Conservation (phyloP, 1,140 invertebrate species). For the Heliconius melpomene region DNA sequence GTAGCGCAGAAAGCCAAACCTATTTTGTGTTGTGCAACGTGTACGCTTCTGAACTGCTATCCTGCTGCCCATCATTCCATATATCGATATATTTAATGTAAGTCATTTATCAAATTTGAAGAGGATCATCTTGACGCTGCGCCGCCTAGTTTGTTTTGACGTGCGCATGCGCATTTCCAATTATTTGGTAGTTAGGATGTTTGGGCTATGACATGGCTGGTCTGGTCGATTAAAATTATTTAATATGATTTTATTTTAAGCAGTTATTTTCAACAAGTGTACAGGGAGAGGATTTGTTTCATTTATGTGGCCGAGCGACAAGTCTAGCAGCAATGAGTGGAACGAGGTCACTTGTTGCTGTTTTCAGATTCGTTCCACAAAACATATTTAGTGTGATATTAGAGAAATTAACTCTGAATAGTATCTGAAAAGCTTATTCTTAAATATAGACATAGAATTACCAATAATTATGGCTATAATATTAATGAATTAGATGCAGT, state of each 20-base stretch:
- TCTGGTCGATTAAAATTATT: neutral
- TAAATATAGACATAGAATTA: neutral
- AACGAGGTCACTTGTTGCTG: constrained; percentile 52
- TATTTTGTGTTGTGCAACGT: constrained; percentile 60
- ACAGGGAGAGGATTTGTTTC: constrained; percentile 34
- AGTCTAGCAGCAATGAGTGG: constrained; percentile 38
- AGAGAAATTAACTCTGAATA: neutral
- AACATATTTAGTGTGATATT: constrained; percentile 53
- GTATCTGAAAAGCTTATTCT: neutral
- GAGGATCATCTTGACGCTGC: constrained; percentile 26
- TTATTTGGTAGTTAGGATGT: neutral
- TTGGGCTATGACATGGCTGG: neutral
- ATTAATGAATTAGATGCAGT: no score
- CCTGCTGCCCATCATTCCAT: constrained; percentile 38
- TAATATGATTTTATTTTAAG: constrained; percentile 22
- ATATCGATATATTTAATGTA: constrained; percentile 46
- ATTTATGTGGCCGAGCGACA: constrained; percentile 38
- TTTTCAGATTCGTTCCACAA: constrained; percentile 54
- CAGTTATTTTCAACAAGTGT: constrained; percentile 11
- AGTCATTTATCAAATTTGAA: constrained; percentile 45
- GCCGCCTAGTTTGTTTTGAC: constrained; percentile 20
- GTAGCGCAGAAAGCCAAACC: constrained; percentile 66
- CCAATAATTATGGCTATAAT: no score
- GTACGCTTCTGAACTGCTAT: constrained; percentile 39
- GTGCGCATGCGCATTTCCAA: constrained; percentile 32